phyloP scores from a whole-genome alignment of 1,140 invertebrate species.

The Ceratina japonica region DNA sequence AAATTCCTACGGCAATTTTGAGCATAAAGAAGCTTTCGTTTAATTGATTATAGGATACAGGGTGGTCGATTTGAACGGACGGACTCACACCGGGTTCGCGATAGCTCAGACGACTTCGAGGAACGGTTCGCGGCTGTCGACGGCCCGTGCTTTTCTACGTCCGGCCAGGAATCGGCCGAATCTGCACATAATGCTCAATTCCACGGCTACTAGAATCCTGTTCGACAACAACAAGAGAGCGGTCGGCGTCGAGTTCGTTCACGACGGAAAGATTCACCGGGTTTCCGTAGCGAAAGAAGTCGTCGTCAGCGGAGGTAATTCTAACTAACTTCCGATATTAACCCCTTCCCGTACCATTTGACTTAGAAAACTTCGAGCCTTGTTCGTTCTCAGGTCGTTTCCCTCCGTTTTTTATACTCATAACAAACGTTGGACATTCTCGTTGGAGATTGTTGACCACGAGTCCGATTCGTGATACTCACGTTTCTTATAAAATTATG shows the following conservation, averaged over 20 bases:
- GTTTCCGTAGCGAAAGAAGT: constrained; percentile 82
- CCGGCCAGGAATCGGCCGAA: constrained; percentile 88
- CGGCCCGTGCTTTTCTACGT: constrained; percentile 89
- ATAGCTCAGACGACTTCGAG: constrained; percentile 93
- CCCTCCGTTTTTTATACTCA: no score
- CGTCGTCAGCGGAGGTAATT: constrained; percentile 83
- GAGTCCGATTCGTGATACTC: no score
- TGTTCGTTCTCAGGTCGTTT: no score
- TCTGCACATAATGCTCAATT: constrained; percentile 88
- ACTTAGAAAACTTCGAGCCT: no score
- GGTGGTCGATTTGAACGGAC: constrained; percentile 91
- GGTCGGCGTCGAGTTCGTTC: constrained; percentile 84
- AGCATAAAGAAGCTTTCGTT: background rate
- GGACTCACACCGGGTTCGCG: constrained; percentile 87
- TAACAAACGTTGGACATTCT: no score
- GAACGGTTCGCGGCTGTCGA: constrained; percentile 92
- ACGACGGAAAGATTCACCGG: constrained; percentile 76
- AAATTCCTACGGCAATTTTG: no score
- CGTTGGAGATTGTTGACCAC: no score
- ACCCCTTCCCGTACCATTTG: no score
- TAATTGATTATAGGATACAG: constrained; percentile 83
- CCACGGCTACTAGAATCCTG: constrained; percentile 86
- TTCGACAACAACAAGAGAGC: constrained; percentile 86
- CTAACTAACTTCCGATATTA: constrained; percentile 81
- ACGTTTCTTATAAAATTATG: no score